These are phyloP conservation scores for Brachyopa scutellaris DNA, from an alignment of 2,888 invertebrate genomes.

Conservation along the genomic window DNA sequence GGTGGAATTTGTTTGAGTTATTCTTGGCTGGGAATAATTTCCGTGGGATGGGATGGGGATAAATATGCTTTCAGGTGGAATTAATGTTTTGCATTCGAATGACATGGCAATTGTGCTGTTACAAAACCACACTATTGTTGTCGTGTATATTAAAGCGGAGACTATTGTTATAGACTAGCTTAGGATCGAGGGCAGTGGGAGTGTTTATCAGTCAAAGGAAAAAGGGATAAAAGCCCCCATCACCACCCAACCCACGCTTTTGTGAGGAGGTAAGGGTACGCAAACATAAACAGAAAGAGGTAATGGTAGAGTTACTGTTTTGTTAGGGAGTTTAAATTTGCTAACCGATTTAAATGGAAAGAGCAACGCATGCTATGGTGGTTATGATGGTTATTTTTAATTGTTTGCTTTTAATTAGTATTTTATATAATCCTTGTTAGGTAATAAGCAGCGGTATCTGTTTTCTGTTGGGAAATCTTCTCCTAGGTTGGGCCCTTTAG, in stretches of 20 bases:
- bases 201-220: conserved; percentile 35
- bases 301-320: conserved; percentile 10
- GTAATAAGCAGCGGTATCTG: background rate
- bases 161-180: conserved; percentile 35
- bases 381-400: background rate
- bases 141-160: conserved; percentile 49
- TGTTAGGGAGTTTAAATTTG: conserved; percentile 24
- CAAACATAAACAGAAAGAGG: background rate
- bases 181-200: background rate
- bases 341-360: conserved; percentile 34
- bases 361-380: background rate
- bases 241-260: too few species aligned
- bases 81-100: conserved; percentile 70
- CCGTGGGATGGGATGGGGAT: background rate
- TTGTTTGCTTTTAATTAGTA: background rate
- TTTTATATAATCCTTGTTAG: background rate
- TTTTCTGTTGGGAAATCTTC: too few species aligned
- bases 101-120: conserved; percentile 68
- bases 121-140: conserved; percentile 63
- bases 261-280: too few species aligned
- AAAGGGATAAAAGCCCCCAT: conserved; percentile 6
- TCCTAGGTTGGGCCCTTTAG: too few species aligned
- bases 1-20: conserved; percentile 39
- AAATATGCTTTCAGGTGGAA: conserved; percentile 64
- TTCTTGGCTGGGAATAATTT: too few species aligned